These are phyloP conservation scores for Holothuria glaberrima DNA, from an alignment of 35 echinoderm and acorn worm species.

Conservation along the genomic window DNA sequence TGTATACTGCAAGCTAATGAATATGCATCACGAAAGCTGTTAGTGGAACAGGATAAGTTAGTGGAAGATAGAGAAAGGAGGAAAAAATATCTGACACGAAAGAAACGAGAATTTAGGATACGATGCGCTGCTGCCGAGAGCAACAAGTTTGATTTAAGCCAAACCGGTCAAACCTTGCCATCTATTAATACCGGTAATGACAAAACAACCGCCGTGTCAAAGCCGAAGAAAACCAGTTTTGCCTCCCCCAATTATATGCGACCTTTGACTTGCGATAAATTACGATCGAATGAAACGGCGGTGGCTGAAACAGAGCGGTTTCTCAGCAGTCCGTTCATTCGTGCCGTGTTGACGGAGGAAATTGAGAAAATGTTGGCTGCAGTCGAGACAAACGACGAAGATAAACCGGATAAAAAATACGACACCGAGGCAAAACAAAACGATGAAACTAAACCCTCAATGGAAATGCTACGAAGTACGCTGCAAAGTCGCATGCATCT, in stretches of 20 bases:
- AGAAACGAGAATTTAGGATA: constrained; percentile 77
- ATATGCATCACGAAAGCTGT: constrained; percentile 76
- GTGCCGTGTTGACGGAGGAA: constrained; percentile 21
- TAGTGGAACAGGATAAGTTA: constrained; percentile 57
- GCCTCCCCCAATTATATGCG: constrained; percentile 79
- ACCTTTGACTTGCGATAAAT: constrained; percentile 75
- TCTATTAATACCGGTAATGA: neutral
- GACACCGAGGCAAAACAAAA: too few relatives aligned
- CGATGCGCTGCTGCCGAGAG: neutral
- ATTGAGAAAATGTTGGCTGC: constrained; percentile 6
- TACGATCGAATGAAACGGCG: constrained; percentile 63
- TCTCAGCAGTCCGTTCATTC: constrained; percentile 60
- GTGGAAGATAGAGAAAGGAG: constrained; percentile 65
- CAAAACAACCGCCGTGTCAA: neutral
- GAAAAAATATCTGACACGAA: constrained; percentile 57
- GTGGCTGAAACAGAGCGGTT: constrained; percentile 79
- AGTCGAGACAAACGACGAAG: neutral
- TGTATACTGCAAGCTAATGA: constrained; percentile 91
- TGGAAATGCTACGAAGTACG: too few relatives aligned
- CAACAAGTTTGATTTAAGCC: neutral
- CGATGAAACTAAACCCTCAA: too few relatives aligned
- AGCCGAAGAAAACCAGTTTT: neutral
- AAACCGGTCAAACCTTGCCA: neutral
- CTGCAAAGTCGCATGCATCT: too few relatives aligned
- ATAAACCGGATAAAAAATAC: too few relatives aligned